Percentiles rank a stretch among this genome's conserved stretches.
Conservation (phyloP, 2,113 vertebrate species). For the Gallinago undulata region DNA sequence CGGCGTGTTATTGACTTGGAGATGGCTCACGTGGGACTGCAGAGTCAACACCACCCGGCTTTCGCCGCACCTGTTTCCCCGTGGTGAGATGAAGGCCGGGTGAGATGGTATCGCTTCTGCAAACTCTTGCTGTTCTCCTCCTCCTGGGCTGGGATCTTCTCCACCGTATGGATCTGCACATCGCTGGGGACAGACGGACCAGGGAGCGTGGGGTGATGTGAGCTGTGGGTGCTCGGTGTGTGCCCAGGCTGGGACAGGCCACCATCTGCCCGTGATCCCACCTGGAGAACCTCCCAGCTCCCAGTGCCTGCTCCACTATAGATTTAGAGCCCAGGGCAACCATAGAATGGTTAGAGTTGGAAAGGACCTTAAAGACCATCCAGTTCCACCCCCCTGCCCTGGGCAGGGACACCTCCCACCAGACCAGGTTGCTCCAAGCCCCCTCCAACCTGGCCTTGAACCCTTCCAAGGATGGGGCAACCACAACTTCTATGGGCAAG, state of each 20-base stretch:
- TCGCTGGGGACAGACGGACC: rapidly evolving
- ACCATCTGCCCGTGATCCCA: not conserved
- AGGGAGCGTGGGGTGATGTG: rapidly evolving
- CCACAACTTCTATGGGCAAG: no score
- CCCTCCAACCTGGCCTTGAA: no score
- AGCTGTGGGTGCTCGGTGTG: not conserved
- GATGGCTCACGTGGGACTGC: slow-evolving; percentile 25
- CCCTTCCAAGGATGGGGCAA: no score
- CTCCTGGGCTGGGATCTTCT: not conserved
- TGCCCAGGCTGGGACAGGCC: not conserved
- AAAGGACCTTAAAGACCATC: no score
- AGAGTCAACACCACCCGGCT: slow-evolving; percentile 9
- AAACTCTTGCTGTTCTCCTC: not conserved
- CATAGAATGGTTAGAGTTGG: no score
- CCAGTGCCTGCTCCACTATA: rapidly evolving
- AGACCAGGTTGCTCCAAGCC: no score
- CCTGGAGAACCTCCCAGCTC: not conserved
- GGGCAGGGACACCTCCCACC: no score
- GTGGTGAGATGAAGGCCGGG: not conserved
- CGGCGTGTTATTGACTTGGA: not conserved
- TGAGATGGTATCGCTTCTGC: not conserved
- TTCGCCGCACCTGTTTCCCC: not conserved
- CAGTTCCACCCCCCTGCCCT: no score
- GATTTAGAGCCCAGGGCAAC: not conserved
- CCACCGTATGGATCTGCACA: rapidly evolving